Evolutionary conservation across 2,797 vertebrate genomes (phyloP).

Genomic region (Macrochelys suwanniensis): DNA sequence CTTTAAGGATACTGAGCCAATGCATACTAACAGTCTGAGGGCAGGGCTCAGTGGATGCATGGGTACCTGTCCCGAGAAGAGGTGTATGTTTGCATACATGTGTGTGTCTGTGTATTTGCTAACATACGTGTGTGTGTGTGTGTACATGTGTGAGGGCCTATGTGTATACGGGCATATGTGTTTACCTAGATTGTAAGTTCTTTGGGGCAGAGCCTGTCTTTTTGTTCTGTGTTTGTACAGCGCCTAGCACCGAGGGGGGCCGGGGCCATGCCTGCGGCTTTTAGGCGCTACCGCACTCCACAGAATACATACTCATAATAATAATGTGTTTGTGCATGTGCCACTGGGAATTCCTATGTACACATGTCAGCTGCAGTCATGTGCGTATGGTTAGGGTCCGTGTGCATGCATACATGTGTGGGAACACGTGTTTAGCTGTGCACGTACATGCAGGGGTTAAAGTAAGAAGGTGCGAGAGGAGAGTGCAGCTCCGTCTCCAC

Average conservation of each 20-base stretch:
- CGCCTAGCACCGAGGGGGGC: background rate
- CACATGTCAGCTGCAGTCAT: background rate
- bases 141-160: background rate
- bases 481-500: background rate
- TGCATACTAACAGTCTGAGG: background rate
- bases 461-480: background rate
- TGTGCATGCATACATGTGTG: background rate
- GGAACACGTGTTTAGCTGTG: background rate
- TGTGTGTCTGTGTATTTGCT: background rate
- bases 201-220: too few species aligned
- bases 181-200: too few species aligned
- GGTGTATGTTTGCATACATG: background rate
- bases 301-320: background rate
- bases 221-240: background rate
- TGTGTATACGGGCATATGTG: background rate
- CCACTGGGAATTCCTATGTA: background rate
- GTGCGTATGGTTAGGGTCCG: background rate
- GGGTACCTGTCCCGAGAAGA: background rate
- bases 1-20: background rate
- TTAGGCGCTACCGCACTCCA: background rate
- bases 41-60: background rate
- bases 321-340: background rate
- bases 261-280: too few species aligned
- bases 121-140: background rate
- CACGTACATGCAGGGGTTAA: background rate